phyloP scores from a whole-genome alignment of 2,888 invertebrate genomes.

The Alcis repandata region DNA sequence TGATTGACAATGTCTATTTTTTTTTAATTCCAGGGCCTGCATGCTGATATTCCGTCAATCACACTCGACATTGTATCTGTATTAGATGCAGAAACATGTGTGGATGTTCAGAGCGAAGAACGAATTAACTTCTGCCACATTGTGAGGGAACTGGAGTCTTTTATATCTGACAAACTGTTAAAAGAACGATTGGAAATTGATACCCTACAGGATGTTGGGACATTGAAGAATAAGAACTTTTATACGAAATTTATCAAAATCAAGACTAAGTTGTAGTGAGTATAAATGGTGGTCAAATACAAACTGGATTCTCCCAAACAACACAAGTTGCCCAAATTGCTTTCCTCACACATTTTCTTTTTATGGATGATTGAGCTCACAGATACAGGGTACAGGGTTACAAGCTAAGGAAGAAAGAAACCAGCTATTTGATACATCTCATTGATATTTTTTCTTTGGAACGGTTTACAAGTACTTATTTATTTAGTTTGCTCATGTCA shows the following conservation, averaged over 20 bases:
- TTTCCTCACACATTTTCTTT: too few relatives aligned
- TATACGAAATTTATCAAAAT: slow-evolving; percentile 98
- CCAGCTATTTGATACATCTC: too few relatives aligned
- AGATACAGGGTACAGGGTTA: too few relatives aligned
- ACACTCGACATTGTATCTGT: slow-evolving; percentile 94
- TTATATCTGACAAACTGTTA: slow-evolving; percentile 94
- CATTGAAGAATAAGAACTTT: slow-evolving; percentile 95
- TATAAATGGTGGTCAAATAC: slow-evolving; percentile 60
- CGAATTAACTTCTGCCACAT: slow-evolving; percentile 92
- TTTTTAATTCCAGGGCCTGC: slow-evolving; percentile 87
- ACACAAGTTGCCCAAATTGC: too few relatives aligned
- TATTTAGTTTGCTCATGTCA: too few relatives aligned
- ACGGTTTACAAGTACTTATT: too few relatives aligned
- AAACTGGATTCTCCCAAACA: too few relatives aligned
- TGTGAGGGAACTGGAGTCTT: slow-evolving; percentile 93
- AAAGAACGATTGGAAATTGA: slow-evolving; percentile 98
- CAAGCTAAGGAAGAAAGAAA: too few relatives aligned
- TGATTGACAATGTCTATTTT: slow-evolving; percentile 8
- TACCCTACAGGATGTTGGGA: slow-evolving; percentile 96
- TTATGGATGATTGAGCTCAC: too few relatives aligned
- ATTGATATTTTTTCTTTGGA: too few relatives aligned
- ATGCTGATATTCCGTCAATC: slow-evolving; percentile 93
- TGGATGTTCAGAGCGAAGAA: slow-evolving; percentile 90
- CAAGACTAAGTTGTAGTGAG: slow-evolving; percentile 99
- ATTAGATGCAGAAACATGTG: slow-evolving; percentile 93